Evolutionary conservation across 2,888 invertebrate species (phyloP), one percentile per base, ranked within the genome.

Genomic region (Thera britannica): DNA sequence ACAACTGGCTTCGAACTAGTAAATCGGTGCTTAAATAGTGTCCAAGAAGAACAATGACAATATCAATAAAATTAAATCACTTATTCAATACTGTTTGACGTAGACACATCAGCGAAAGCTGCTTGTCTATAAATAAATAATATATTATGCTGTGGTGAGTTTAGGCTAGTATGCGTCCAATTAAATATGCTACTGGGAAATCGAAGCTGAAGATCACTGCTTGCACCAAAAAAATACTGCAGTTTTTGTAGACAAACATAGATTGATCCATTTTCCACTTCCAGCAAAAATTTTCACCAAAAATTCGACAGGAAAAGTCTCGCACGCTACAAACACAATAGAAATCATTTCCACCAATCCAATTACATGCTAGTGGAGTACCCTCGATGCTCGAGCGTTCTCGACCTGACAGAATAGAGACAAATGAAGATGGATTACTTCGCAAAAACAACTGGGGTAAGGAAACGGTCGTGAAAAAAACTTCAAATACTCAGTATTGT

Each of bases 311-410:
- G 34, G 3, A 36, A 54, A 54, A 55, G 55, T 55, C 36, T 55
- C 9, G 8, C 9, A 51, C 7, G 12, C 55, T 67, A 69, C 74
- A 71, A 72, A 58, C 68, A 69, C 74, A 71, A 72, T 68, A 52
- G 57, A 62, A 72, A 70, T 68, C 68, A 65, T 71, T 70, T 62
- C 68, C 65, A 68, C 62, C 71, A 76, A 76, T 73, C 73, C 75
- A 76, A 76, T 76, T 76, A 74, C 68, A 72, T 57, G 62, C 64
- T 67, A 64, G 70, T 66, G 63, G 62, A 63, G 67, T 49, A 61
- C 62, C 56, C 62, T 72, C 70, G 12, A 61, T 44, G 55, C 49
- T 62, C 51, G 63, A 68, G 70, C 57, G 68, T 60, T 66, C 64
- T 70, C 67, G 62, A 60, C 58, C 71, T 71, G 74, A 74, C 74